Evolutionary conservation across 2,888 invertebrate genomes (phyloP).

Genomic region (Mesoligia furuncula): DNA sequence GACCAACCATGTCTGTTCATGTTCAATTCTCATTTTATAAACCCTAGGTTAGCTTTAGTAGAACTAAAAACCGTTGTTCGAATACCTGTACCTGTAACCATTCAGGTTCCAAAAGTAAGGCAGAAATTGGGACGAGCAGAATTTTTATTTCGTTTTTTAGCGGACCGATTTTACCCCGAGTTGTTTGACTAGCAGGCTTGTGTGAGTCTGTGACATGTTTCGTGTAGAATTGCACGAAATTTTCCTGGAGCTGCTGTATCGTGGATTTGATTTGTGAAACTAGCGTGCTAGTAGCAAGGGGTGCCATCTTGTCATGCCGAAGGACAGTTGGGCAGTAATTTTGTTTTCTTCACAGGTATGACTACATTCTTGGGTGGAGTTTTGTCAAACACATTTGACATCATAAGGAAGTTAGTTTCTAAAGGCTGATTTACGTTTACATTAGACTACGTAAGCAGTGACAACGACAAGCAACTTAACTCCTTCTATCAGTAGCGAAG

Average conservation of each 20-base stretch:
- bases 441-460: neutral
- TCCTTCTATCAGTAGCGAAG: no score
- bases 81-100: neutral
- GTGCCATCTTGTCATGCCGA: neutral
- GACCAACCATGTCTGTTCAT: neutral
- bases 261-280: conserved; percentile 11
- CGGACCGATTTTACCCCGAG: conserved; percentile 13
- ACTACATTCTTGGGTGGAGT: neutral
- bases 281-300: neutral
- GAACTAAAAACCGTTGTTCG: neutral
- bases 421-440: neutral
- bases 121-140: conserved; percentile 16
- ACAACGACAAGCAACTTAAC: no score
- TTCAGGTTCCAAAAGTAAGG: neutral
- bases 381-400: neutral
- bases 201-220: conserved; percentile 13
- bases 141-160: conserved; percentile 23
- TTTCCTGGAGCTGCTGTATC: conserved; percentile 7
- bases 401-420: neutral
- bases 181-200: conserved; percentile 27
- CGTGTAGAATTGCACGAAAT: conserved; percentile 10
- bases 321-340: neutral
- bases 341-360: neutral
- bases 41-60: neutral
- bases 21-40: neutral